phyloP scores from a whole-genome alignment of 2,797 vertebrate genomes.

The Trematomus bernacchii region DNA sequence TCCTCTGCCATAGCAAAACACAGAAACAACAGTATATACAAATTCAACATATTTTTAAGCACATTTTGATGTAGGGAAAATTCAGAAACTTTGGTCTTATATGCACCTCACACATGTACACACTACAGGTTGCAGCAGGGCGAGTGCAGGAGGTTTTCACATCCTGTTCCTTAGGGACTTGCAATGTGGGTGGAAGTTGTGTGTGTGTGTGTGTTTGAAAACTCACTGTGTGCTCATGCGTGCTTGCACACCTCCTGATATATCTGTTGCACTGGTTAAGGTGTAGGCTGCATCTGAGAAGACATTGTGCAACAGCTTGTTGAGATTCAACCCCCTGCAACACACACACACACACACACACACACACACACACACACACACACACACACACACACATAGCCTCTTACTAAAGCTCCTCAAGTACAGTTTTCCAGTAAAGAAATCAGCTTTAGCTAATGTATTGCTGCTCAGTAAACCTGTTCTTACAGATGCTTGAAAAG shows the following conservation, averaged over 20 bases:
- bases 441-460: constrained; percentile 88
- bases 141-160: constrained; percentile 50
- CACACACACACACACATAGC: constrained; percentile 43
- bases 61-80: not conserved
- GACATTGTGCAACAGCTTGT: constrained; percentile 86
- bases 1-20: not conserved
- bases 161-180: constrained; percentile 60
- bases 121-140: constrained; percentile 47
- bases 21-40: not conserved
- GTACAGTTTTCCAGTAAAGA: constrained; percentile 84
- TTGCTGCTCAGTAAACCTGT: constrained; percentile 82
- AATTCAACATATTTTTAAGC: not conserved
- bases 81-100: not conserved
- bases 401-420: constrained; percentile 82
- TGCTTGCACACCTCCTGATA: constrained; percentile 54
- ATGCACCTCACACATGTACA: not conserved
- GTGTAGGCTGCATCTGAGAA: constrained; percentile 77
- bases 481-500: constrained; percentile 84
- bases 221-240: constrained; percentile 6
- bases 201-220: constrained; percentile 11
- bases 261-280: constrained; percentile 69
- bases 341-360: constrained; percentile 48
- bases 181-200: constrained; percentile 69
- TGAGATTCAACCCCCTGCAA: constrained; percentile 68
- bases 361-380: constrained; percentile 56